Evolutionary conservation across 1,140 invertebrate species (phyloP), one percentile per base, ranked within the genome.

Genomic region (Parapsyche elsis): DNA sequence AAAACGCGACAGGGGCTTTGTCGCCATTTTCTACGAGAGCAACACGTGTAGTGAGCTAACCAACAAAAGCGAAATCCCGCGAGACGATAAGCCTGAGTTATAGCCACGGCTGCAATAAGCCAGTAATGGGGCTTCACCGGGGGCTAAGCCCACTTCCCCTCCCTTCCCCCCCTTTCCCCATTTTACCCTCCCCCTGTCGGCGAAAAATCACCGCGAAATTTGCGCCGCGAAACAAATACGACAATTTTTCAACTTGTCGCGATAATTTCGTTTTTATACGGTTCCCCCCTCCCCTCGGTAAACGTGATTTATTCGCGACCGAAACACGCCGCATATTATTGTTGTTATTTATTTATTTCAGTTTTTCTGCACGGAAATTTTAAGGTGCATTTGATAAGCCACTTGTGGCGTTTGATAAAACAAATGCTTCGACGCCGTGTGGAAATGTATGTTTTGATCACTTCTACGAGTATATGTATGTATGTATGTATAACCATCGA

Each of bases 241-340:
- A 45, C 46, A 38, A 76, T 61, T 76, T 59, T 76, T 64, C 53
- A 76, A 76, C 59, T 76, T 61, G 59, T 76, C 49, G 23, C 61
- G 53, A 76, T 79, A 81, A 81, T 81, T 81, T 81, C 71, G 64
- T 71, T 81, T 81, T 79, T 77, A 81, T 81, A 71, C 71, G 75
- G 74, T 77, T 78, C 59, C 1, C 53, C 19, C n/a, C 46, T n/a
- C n/a, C 46, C 46, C 5, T 23, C 75, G 49, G 76, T 57, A 75
- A 79, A 74, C 59, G 61, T 74, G 80, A 81, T 81, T 81, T 81
- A 81, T 76, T 9, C 38, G 38, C 38, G 53, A 30, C 23, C 76
- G 73, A 38, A 38, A 38, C 30, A 38, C 7, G 30, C 7, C 30
- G 30, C 30, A 38, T 1, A 38, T 38, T 38, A 38, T 53, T 53